These are phyloP conservation scores for Litocranius walleri DNA, from an alignment of 2,113 vertebrate genomes.

Conservation along the genomic window DNA sequence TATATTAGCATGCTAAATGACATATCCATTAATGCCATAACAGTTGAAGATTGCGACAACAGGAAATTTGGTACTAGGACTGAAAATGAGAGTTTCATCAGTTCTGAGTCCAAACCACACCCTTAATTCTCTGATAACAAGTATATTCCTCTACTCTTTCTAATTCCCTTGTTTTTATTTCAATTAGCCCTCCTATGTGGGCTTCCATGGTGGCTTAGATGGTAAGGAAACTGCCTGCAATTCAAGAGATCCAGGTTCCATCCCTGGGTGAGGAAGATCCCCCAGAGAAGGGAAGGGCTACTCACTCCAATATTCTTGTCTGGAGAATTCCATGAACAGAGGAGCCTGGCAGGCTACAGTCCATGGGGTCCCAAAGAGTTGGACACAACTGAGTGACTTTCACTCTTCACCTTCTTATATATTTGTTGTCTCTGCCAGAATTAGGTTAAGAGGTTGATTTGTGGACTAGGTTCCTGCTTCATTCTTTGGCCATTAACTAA, in stretches of 20 bases:
- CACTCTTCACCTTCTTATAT: not conserved
- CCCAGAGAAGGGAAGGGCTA: not conserved
- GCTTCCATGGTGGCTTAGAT: not conserved
- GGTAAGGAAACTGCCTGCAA: not conserved
- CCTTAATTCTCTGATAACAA: not conserved
- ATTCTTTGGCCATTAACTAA: not conserved
- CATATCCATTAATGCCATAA: not conserved
- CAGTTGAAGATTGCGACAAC: not conserved
- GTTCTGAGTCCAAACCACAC: not conserved
- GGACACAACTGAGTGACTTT: not conserved
- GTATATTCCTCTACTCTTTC: not conserved
- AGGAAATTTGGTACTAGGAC: not conserved
- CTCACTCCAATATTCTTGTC: not conserved
- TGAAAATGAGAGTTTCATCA: not conserved
- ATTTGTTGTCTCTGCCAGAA: not conserved
- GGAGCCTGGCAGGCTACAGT: not conserved
- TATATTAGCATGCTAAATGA: not conserved
- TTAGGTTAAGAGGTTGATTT: not conserved
- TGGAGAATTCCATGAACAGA: not conserved
- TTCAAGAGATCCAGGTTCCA: not conserved
- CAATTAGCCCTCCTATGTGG: not conserved
- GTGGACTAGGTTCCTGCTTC: not conserved
- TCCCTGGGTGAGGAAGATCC: not conserved
- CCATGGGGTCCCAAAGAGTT: not conserved
- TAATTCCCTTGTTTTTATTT: not conserved